Evolutionary conservation across 2,113 vertebrate genomes (phyloP), one percentile per base, ranked within the genome.

Genomic region (Pycnonotus jocosus): DNA sequence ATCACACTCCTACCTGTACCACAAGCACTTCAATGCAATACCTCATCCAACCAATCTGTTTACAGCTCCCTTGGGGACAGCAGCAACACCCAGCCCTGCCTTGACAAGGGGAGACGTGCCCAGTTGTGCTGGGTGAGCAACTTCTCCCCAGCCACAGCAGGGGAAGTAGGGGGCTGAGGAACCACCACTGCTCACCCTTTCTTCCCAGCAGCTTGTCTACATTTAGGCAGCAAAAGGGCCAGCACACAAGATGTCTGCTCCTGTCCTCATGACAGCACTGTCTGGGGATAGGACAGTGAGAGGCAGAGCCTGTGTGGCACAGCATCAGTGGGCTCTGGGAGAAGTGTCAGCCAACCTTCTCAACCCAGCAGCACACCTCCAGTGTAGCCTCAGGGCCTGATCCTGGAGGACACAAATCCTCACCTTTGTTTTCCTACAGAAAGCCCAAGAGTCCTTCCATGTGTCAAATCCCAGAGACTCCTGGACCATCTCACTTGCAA

Each of bases 301-400:
- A 17, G 12, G 58, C 58, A 85, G 42, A 42, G 53, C 42, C 33
- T 1, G 1, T 0, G 3, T 2, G 20, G 79, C 7, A 2, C 45
- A 69, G 23, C 0, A 1, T 0, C 58, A 45, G 70, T 1, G 0
- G 6, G 47, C n/a, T 7, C 51, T 0, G 0, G 27, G n/a, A 64
- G 25, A 5, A 1, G 1, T 18, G 38, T 5, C 66, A 7, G 31
- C 4, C 70, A 74, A 9, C 42, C 35, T 42, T 64, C 42, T 58
- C 2, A 0, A 31, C 12, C 19, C 37, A 24, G 40, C 12, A 48
- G 38, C 5, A 1, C 25, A 45, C 6, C 9, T 31, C n/a, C 37
- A 30, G 4, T 3, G 2, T n/a, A 30, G 37, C 44, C 76, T 16
- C 4, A 1, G 19, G 17, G 42, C 35, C 45, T 19, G 56, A 42